phyloP scores from a whole-genome alignment of 1,140 invertebrate genomes.

The Sipha flava region DNA sequence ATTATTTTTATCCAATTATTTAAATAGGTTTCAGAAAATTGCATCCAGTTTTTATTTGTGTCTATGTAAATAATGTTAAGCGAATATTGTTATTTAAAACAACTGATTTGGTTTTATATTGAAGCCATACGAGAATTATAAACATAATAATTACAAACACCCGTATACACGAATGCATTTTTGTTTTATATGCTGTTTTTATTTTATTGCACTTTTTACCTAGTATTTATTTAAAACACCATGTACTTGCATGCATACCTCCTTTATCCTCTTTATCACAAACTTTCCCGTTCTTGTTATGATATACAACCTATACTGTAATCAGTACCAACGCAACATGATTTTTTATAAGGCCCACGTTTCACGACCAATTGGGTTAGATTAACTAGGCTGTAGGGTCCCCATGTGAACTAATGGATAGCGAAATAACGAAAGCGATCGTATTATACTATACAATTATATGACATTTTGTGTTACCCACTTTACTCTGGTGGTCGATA shows the following conservation, averaged over 20 bases:
- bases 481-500: no score
- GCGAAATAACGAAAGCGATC: no score
- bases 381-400: no score
- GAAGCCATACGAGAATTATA: background rate
- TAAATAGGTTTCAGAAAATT: background rate
- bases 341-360: no score
- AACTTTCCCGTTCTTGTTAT: no score
- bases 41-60: background rate
- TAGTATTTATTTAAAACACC: background rate
- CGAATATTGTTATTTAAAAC: background rate
- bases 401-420: no score
- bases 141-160: conserved; percentile 6
- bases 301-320: background rate
- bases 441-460: no score
- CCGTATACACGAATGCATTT: background rate
- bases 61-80: conserved; percentile 13
- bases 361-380: no score
- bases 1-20: conserved; percentile 3
- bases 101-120: background rate
- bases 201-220: background rate
- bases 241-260: background rate
- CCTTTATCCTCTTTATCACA: background rate
- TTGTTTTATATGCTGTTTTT: conserved; percentile 15
- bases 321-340: no score
- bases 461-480: no score